These are phyloP conservation scores for Phalanger gymnotis DNA, from an alignment of 2,797 vertebrate species.

Conservation along the genomic window DNA sequence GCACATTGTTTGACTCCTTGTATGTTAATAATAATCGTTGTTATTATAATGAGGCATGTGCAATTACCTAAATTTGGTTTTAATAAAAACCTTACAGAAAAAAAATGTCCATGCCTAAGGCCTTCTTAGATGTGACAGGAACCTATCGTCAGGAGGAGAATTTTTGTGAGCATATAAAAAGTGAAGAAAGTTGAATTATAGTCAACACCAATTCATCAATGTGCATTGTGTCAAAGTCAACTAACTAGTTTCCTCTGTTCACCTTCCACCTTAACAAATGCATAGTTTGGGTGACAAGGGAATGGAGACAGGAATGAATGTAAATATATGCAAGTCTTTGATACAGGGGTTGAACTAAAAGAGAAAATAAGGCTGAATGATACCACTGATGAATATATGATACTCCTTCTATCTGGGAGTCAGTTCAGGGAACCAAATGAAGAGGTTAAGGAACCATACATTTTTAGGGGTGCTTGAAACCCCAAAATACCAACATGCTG, in stretches of 20 bases:
- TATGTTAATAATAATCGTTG: constrained; percentile 28
- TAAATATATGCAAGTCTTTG: background rate
- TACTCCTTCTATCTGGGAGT: background rate
- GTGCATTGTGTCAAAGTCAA: constrained; percentile 22
- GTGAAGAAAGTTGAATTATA: constrained; percentile 13
- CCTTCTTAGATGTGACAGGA: constrained; percentile 6
- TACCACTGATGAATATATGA: background rate
- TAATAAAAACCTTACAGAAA: constrained; percentile 27
- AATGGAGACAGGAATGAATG: background rate
- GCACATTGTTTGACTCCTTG: background rate
- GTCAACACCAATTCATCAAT: background rate
- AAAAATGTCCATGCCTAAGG: constrained; percentile 3
- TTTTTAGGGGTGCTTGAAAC: no score
- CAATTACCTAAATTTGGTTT: constrained; percentile 14
- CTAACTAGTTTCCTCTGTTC: background rate
- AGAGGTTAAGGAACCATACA: no score
- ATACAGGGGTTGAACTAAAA: background rate
- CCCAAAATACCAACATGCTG: no score
- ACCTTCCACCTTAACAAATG: background rate
- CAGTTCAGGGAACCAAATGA: no score
- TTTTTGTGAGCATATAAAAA: background rate
- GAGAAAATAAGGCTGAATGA: background rate
- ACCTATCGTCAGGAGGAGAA: background rate
- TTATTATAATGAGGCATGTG: background rate
- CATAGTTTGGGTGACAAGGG: background rate